A percentile compares a stretch with the other conserved stretches of the same genome.
Evolutionary conservation across 2,113 vertebrate species (phyloP).

Genomic region (Amblyopsis rosae): DNA sequence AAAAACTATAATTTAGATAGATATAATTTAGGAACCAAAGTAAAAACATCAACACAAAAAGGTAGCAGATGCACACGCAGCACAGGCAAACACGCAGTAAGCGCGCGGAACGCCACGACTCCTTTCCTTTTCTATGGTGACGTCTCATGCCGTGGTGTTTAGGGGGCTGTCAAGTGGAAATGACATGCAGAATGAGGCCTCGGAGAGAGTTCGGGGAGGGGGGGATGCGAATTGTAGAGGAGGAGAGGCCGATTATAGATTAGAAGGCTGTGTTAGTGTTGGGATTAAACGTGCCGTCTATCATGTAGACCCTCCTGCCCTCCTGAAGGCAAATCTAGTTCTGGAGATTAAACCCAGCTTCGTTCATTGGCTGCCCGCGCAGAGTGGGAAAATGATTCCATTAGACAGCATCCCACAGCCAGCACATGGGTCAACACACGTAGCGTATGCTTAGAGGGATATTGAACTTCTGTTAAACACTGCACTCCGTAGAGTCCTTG

Average conservation of each 20-base stretch:
- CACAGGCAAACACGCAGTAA: no score
- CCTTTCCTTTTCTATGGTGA: no score
- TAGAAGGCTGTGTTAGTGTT: constrained; percentile 56
- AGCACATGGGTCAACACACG: no score
- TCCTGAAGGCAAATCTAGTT: constrained; percentile 30
- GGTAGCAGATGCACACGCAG: no score
- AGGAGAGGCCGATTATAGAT: constrained; percentile 64
- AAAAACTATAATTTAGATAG: no score
- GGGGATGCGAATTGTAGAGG: constrained; percentile 33
- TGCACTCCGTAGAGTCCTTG: no score
- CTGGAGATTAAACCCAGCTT: constrained; percentile 28
- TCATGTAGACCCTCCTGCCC: constrained; percentile 29
- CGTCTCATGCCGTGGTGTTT: no score
- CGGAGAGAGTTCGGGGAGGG: not conserved
- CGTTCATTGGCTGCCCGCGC: constrained; percentile 15
- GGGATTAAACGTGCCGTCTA: constrained; percentile 49
- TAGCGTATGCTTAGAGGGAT: no score
- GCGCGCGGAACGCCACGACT: no score
- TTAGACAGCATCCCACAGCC: constrained; percentile 25
- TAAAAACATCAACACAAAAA: no score
- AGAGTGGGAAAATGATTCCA: constrained; percentile 8
- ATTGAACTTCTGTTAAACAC: no score
- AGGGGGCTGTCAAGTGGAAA: not conserved
- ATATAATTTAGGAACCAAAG: no score
- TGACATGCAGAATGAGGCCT: constrained; percentile 39